A percentile compares a stretch with the other conserved stretches of the same genome.
Conservation (phyloP, 2,888 invertebrate genomes). For the Hemicrepidius hirtus region DNA sequence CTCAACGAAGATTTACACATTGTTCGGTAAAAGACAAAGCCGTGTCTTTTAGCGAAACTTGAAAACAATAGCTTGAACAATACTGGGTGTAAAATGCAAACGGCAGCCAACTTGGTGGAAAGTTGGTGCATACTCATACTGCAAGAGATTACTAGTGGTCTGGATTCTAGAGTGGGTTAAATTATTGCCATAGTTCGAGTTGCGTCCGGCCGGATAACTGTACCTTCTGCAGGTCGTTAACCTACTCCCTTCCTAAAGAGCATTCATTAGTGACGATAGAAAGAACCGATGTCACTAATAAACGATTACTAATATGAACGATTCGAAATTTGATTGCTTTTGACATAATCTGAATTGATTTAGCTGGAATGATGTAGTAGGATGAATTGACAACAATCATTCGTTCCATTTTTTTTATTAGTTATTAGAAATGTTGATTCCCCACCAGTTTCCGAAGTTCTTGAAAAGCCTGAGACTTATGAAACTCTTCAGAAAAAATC, state of each 20-base stretch:
- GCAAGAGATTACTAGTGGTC: conserved; percentile 27
- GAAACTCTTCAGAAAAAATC: too few species aligned
- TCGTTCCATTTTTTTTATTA: too few species aligned
- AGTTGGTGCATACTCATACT: conserved; percentile 25
- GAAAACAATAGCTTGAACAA: conserved; percentile 16
- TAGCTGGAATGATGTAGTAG: too few species aligned
- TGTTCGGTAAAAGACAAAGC: conserved; percentile 8
- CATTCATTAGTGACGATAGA: conserved; percentile 20
- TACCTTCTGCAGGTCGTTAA: conserved; percentile 56
- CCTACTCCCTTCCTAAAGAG: conserved; percentile 42
- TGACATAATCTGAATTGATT: too few species aligned
- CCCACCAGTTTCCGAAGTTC: too few species aligned
- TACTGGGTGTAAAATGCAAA: conserved; percentile 20
- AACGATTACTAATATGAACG: neutral
- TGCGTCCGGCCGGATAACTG: conserved; percentile 53
- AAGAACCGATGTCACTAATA: conserved; percentile 13
- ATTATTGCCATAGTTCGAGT: conserved; percentile 31
- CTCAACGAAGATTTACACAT: conserved; percentile 15
- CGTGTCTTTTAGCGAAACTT: neutral
- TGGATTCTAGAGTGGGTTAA: conserved; percentile 40
- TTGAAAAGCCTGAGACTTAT: too few species aligned
- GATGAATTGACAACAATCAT: too few species aligned
- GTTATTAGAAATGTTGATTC: too few species aligned
- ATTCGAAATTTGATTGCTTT: too few species aligned
- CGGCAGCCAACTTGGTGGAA: conserved; percentile 11